Percentiles rank a stretch among this genome's conserved stretches.
These are phyloP conservation scores for Crepidodera aurea DNA, from an alignment of 2,888 invertebrate species.

Conservation along the genomic window DNA sequence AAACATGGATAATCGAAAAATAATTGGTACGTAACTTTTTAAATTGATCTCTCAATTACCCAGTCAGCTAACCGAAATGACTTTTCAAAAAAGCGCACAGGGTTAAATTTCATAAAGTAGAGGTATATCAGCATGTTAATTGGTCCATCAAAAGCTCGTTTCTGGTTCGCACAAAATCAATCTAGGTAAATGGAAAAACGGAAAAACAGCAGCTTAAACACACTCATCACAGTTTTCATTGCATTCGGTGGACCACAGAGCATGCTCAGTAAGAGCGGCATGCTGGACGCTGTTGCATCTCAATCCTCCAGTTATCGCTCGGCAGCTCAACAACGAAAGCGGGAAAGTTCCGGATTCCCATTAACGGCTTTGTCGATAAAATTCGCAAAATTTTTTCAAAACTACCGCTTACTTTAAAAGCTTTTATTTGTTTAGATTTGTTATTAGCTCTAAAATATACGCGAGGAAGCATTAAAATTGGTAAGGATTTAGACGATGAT, in stretches of 20 bases:
- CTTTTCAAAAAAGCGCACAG: conserved; percentile 6
- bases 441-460: background rate
- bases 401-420: background rate
- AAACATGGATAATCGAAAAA: background rate
- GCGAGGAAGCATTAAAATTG: background rate
- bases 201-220: conserved; percentile 34
- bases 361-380: background rate
- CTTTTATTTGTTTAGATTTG: background rate
- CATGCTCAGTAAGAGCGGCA: conserved; percentile 42
- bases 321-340: conserved; percentile 47
- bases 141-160: conserved; percentile 19
- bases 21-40: background rate
- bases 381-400: background rate
- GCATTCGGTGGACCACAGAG: conserved; percentile 34
- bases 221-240: conserved; percentile 37
- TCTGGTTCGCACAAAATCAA: conserved; percentile 19
- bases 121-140: conserved; percentile 7
- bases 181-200: conserved; percentile 22
- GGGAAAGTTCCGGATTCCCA: conserved; percentile 9
- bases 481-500: background rate
- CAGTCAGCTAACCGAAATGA: background rate
- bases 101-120: background rate
- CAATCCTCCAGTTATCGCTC: conserved; percentile 49
- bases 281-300: conserved; percentile 60
- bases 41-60: background rate